Conservation (phyloP, 2,888 invertebrate species). For the Troglohyphantes excavatus region DNA sequence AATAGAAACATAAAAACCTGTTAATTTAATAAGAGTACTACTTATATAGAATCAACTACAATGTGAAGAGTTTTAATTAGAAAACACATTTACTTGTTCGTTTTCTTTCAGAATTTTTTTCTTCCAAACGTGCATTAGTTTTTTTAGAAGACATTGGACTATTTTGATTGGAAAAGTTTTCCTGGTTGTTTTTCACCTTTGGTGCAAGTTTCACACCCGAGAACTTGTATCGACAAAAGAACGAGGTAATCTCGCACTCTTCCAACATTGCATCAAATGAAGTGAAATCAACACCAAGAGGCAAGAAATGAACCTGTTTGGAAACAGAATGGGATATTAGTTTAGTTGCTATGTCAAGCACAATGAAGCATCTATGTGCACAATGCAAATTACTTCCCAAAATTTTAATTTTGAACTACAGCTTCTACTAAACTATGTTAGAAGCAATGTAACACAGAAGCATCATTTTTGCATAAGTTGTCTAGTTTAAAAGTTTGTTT, state of each 20-base stretch:
- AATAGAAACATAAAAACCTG: too few species aligned
- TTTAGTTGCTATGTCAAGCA: too few species aligned
- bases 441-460: too few species aligned
- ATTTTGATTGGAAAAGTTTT: neutral
- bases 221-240: constrained; percentile 48
- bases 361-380: too few species aligned
- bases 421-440: too few species aligned
- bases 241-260: constrained; percentile 5
- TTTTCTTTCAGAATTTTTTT: neutral
- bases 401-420: too few species aligned
- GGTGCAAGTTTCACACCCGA: constrained; percentile 14
- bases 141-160: neutral
- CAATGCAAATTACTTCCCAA: too few species aligned
- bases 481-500: too few species aligned
- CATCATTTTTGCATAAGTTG: too few species aligned
- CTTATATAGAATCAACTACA: too few species aligned
- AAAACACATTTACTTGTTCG: constrained; percentile 9
- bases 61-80: neutral
- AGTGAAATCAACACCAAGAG: neutral
- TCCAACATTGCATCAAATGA: neutral
- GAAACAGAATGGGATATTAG: neutral
- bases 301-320: constrained; percentile 9
- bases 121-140: neutral
- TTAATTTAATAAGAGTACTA: too few species aligned
- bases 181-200: neutral